A percentile compares a stretch with the other conserved stretches of the same genome.
phyloP scores from a whole-genome alignment of 2,888 invertebrate genomes.

The Osmoderma eremita region DNA sequence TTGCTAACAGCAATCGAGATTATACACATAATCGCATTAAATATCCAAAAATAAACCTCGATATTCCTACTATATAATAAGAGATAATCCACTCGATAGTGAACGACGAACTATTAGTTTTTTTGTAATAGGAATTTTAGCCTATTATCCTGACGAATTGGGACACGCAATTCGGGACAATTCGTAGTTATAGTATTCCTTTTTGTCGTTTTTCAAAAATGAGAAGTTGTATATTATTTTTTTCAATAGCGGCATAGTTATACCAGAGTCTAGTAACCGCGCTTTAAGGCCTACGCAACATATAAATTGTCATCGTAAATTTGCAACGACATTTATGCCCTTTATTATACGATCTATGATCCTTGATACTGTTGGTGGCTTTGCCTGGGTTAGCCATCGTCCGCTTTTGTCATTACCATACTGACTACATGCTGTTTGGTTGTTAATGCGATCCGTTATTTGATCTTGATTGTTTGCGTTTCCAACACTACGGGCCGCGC shows the following conservation, averaged over 20 bases:
- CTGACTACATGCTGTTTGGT: neutral
- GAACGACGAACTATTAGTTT: slow-evolving; percentile 7
- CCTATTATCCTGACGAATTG: neutral
- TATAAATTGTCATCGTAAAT: neutral
- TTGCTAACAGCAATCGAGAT: neutral
- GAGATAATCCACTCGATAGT: neutral
- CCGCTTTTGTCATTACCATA: slow-evolving; percentile 10
- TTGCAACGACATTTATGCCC: neutral
- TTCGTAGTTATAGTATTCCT: neutral
- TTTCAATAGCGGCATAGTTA: too few relatives aligned
- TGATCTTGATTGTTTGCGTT: slow-evolving; percentile 29
- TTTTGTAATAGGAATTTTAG: slow-evolving; percentile 1
- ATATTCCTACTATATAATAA: neutral
- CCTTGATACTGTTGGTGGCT: neutral
- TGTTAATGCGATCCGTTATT: slow-evolving; percentile 14
- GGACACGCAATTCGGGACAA: neutral
- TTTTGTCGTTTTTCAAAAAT: neutral
- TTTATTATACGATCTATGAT: neutral
- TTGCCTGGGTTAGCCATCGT: neutral
- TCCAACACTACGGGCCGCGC: slow-evolving; percentile 4
- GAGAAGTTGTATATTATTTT: too few relatives aligned
- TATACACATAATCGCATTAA: neutral
- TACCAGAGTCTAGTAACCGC: too few relatives aligned
- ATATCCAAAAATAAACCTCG: neutral
- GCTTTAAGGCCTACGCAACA: too few relatives aligned